phyloP scores from a whole-genome alignment of 2,113 vertebrate genomes.

The Scortum barcoo region DNA sequence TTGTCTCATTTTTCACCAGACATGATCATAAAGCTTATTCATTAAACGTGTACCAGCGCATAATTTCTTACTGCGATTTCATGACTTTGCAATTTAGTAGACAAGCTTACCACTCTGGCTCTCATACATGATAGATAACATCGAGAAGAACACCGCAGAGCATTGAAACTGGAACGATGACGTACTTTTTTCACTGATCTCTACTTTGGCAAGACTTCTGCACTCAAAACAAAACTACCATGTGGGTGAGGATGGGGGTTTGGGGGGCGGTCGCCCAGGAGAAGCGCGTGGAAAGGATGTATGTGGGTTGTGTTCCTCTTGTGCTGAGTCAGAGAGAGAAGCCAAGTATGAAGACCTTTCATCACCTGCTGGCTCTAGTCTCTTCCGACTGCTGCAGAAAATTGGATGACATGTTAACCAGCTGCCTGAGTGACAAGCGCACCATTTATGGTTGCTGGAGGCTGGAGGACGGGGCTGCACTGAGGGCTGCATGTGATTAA shows the following conservation, averaged over 20 bases:
- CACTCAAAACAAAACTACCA: constrained; percentile 40
- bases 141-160: constrained; percentile 19
- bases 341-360: constrained; percentile 48
- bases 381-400: constrained; percentile 19
- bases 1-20: background rate
- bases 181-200: constrained; percentile 47
- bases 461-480: background rate
- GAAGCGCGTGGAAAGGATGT: constrained; percentile 13
- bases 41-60: background rate
- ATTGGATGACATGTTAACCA: constrained; percentile 29
- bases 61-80: background rate
- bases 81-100: background rate
- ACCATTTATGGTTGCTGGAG: constrained; percentile 18
- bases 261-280: background rate
- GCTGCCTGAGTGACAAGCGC: constrained; percentile 31
- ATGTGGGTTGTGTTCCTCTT: constrained; percentile 38
- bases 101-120: background rate
- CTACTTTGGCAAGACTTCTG: constrained; percentile 10
- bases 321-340: constrained; percentile 61
- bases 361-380: constrained; percentile 45
- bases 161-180: constrained; percentile 44
- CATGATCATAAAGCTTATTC: background rate
- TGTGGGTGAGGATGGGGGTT: constrained; percentile 9
- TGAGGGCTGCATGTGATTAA: constrained; percentile 12
- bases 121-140: constrained; percentile 3